A percentile compares a stretch with the other conserved stretches of the same genome.
These are phyloP conservation scores for Siderastrea radians DNA, from an alignment of 92 coral and sea anemone genomes.

Conservation along the genomic window DNA sequence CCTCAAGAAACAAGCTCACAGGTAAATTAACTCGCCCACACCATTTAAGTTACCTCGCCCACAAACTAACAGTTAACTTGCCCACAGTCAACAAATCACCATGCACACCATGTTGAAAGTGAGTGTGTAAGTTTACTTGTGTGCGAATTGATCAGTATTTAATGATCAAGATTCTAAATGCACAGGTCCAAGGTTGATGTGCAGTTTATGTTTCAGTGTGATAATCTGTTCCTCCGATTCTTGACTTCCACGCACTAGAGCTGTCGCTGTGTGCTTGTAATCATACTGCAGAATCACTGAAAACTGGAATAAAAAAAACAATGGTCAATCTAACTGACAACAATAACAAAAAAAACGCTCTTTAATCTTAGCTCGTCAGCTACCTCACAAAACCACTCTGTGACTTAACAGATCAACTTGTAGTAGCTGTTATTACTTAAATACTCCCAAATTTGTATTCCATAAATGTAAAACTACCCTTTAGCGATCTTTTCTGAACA, in stretches of 20 bases:
- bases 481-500: too few relatives aligned
- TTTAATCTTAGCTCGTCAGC: neutral
- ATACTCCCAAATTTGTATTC: too few relatives aligned
- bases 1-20: too few relatives aligned
- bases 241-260: slow-evolving; percentile 85
- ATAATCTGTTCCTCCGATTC: slow-evolving; percentile 82
- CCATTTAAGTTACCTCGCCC: too few relatives aligned
- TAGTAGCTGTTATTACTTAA: too few relatives aligned
- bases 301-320: slow-evolving; percentile 66
- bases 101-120: too few relatives aligned
- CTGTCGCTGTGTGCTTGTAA: slow-evolving; percentile 89
- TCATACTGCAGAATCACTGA: slow-evolving; percentile 93
- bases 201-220: slow-evolving; percentile 82
- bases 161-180: slow-evolving; percentile 31
- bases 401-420: too few relatives aligned
- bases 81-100: too few relatives aligned
- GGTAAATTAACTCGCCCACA: too few relatives aligned
- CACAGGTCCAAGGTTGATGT: slow-evolving; percentile 88
- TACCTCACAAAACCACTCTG: too few relatives aligned
- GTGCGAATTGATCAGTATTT: neutral
- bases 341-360: neutral
- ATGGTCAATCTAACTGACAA: neutral
- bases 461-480: too few relatives aligned
- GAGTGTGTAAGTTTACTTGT: neutral
- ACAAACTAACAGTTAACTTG: neutral